Evolutionary conservation across 2,888 invertebrate species (phyloP).

Genomic region (Busseola fusca): DNA sequence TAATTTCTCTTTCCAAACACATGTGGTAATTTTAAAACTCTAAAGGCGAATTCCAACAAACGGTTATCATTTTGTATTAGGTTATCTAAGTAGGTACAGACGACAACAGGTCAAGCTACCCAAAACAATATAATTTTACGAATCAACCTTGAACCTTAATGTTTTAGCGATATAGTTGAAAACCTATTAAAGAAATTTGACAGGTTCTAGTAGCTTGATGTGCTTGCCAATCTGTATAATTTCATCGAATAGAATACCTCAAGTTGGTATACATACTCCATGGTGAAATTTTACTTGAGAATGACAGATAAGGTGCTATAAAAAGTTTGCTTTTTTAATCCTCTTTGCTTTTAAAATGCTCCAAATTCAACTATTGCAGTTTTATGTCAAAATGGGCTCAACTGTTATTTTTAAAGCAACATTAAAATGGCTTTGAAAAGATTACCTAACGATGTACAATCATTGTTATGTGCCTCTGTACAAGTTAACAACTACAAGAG

Average conservation of each 20-base stretch:
- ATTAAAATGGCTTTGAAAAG: constrained; percentile 72
- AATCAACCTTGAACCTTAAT: no score
- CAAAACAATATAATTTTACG: no score
- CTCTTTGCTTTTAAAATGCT: constrained; percentile 32
- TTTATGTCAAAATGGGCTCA: constrained; percentile 40
- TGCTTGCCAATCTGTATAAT: no score
- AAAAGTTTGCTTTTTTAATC: not conserved
- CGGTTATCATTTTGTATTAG: not conserved
- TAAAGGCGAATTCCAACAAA: not conserved
- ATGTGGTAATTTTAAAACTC: not conserved
- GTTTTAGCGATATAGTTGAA: no score
- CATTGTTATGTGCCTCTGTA: constrained; percentile 88
- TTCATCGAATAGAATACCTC: not conserved
- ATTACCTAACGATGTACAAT: constrained; percentile 82
- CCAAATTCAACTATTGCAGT: constrained; percentile 34
- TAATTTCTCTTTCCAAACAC: not conserved
- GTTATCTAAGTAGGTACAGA: no score
- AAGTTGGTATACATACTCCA: not conserved
- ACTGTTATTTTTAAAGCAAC: constrained; percentile 28
- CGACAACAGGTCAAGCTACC: no score
- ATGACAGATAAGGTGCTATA: not conserved
- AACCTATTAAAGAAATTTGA: no score
- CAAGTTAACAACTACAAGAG: constrained; percentile 88
- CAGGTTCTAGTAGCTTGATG: no score
- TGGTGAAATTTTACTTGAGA: constrained; percentile 15